Evolutionary conservation across 2,888 invertebrate species (phyloP).

Genomic region (Drosophila kanekoi): DNA sequence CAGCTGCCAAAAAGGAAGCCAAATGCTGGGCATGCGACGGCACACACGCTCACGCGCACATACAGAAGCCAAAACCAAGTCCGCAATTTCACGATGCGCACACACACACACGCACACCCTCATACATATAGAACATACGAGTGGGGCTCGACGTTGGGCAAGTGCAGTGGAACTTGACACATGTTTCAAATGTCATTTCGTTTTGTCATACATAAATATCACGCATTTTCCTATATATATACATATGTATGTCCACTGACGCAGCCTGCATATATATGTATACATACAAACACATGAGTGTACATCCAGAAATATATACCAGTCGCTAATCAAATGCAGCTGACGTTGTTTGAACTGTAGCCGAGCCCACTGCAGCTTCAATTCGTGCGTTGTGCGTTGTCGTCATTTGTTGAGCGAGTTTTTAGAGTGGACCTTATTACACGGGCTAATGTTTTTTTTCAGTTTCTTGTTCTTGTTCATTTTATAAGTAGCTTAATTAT

Average conservation of each 20-base stretch:
- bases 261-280: constrained; percentile 1
- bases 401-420: constrained; percentile 7
- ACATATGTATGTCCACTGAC: constrained; percentile 8
- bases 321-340: constrained; percentile 76
- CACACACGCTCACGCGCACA: not conserved
- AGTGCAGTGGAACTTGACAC: constrained; percentile 76
- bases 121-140: constrained; percentile 4
- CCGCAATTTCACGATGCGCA: constrained; percentile 35
- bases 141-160: constrained; percentile 42
- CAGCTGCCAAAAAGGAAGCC: constrained; percentile 64
- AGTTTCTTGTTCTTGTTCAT: no score
- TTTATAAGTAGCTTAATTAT: no score
- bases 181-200: constrained; percentile 76
- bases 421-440: constrained; percentile 47
- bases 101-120: not conserved
- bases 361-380: constrained; percentile 24
- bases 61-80: constrained; percentile 53
- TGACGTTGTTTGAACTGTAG: constrained; percentile 46
- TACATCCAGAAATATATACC: constrained; percentile 27
- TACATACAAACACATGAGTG: constrained; percentile 6
- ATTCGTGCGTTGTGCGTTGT: constrained; percentile 7
- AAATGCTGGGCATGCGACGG: constrained; percentile 54
- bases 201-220: constrained; percentile 36
- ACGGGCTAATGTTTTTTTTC: not conserved
- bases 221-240: constrained; percentile 20